Evolutionary conservation across 2,113 vertebrate genomes (phyloP).

Genomic region (Chaetops frenatus): DNA sequence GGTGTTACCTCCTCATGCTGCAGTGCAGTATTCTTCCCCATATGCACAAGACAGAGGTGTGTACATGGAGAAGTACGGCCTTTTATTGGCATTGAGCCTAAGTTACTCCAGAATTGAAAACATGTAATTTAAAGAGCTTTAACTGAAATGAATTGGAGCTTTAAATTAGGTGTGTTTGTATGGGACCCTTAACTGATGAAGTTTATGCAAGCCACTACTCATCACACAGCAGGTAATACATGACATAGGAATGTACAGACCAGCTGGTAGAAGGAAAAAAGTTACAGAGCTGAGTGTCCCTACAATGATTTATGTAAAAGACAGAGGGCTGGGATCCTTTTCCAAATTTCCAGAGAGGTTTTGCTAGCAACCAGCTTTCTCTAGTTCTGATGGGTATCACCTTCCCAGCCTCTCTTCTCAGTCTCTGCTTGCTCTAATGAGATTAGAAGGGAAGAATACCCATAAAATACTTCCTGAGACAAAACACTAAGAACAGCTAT

Average conservation of each 20-base stretch:
- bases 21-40: background rate
- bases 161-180: background rate
- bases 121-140: background rate
- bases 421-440: background rate
- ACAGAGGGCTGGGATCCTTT: background rate
- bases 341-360: background rate
- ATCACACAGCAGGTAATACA: background rate
- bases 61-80: background rate
- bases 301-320: background rate
- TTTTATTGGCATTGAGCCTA: background rate
- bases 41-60: rapidly evolving
- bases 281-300: background rate
- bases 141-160: background rate
- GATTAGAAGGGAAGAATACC: background rate
- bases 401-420: background rate
- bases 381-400: background rate
- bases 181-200: background rate
- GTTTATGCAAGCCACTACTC: background rate
- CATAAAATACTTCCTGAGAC: background rate
- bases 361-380: background rate
- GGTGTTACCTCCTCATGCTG: background rate
- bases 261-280: background rate
- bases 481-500: background rate
- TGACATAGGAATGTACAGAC: background rate
- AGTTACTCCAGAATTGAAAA: background rate